Base-by-base conservation (phyloP, 1,140 invertebrate genomes). In the Mercenaria mercenaria region DNA sequence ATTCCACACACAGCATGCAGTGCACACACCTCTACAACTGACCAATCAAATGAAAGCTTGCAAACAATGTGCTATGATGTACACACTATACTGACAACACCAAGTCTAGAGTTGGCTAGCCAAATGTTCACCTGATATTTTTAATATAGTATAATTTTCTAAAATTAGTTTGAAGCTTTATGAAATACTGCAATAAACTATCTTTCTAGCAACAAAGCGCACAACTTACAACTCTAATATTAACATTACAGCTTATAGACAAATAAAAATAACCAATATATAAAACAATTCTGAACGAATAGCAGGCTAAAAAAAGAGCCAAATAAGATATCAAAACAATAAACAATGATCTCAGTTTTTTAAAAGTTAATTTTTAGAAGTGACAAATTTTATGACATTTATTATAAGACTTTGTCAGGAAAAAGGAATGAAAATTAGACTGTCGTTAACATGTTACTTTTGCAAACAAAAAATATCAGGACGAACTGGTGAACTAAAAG, bases 391-490 rank as follows among this genome's bases (percentile, higher is more conserved):
- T 47, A 47, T 47, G 8, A 56, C 4, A 23, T 56, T 56, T 56
- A 56, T 56, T 23, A 56, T 56, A 56, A 23, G 20, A 56, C 20
- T 56, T 15, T 56, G 8, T n/a, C n/a, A n/a, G n/a, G n/a, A n/a
- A n/a, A n/a, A n/a, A 56, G 10, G 26, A 64, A 64, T 29, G n/a
- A 20, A 29, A 64, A 64, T 64, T 64, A 64, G 59, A 64, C 23
- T 43, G 23, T 8, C 1, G 74, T 26, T 8, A 26, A 77, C 41
- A 77, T 77, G 76, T 79, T 79, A 59, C 8, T 37, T 56, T 37
- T 79, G 32, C 10, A 29, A 82, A 82, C 59, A 34, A 67, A 82
- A 81, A 82, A 67, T 67, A 82, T 82, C 80, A 82, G 80, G 80
- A 32, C 23, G 47, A 64, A 67, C 56, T 82, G 80, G 43, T 64